phyloP scores from a whole-genome alignment of 2,888 invertebrate species.

The Callosobruchus maculatus region DNA sequence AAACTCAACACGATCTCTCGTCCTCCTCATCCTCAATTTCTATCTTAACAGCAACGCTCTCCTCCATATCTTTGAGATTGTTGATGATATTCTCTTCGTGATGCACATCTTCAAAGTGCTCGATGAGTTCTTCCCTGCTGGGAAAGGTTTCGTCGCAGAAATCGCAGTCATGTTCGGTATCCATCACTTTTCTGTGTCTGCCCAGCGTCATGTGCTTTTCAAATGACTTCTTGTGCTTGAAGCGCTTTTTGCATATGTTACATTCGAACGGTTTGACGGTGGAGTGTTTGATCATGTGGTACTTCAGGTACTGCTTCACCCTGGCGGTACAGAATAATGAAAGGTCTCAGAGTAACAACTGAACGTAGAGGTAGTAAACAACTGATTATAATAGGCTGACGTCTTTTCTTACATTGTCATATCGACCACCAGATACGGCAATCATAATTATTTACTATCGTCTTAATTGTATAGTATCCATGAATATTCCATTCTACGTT shows the following conservation, averaged over 20 bases:
- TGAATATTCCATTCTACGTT: no score
- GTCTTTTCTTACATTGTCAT: no score
- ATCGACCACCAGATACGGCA: no score
- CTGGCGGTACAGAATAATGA: no score
- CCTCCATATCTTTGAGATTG: slow-evolving; percentile 12
- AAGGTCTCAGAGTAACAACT: no score
- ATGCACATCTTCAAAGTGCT: slow-evolving; percentile 22
- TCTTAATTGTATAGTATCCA: no score
- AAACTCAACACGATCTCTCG: no score
- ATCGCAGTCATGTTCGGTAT: slow-evolving; percentile 21
- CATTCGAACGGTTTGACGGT: slow-evolving; percentile 53
- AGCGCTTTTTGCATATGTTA: slow-evolving; percentile 50
- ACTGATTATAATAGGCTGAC: no score
- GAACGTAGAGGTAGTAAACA: no score
- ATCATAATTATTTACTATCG: no score
- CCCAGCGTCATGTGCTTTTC: slow-evolving; percentile 30
- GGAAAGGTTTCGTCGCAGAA: slow-evolving; percentile 25
- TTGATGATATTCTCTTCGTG: slow-evolving; percentile 21
- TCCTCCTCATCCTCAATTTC: neutral
- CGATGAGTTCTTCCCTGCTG: slow-evolving; percentile 16
- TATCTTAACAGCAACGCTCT: slow-evolving; percentile 1
- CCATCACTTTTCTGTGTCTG: slow-evolving; percentile 19
- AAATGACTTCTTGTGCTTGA: slow-evolving; percentile 37
- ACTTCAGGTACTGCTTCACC: slow-evolving; percentile 54
- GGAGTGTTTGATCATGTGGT: slow-evolving; percentile 58